These are phyloP conservation scores for Matsumyia berberina DNA, from an alignment of 2,888 invertebrate species.

Conservation along the genomic window DNA sequence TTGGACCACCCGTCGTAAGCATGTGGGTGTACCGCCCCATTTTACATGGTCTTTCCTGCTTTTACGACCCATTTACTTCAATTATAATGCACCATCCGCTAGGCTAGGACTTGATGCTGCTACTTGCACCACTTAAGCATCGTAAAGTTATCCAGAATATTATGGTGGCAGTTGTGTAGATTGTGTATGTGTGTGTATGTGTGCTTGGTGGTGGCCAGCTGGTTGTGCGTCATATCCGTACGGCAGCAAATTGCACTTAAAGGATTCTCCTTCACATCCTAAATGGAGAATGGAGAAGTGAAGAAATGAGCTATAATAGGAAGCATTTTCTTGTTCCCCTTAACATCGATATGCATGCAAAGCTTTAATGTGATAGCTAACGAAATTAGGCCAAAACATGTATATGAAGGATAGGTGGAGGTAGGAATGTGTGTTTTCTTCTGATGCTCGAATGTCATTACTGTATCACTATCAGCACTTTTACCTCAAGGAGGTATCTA, in stretches of 20 bases:
- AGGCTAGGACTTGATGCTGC: slow-evolving; percentile 65
- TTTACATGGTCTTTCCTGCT: slow-evolving; percentile 69
- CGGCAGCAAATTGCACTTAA: slow-evolving; percentile 71
- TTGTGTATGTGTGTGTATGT: slow-evolving; percentile 21
- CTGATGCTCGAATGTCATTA: slow-evolving; percentile 57
- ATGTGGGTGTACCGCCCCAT: slow-evolving; percentile 44
- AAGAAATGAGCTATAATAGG: not conserved
- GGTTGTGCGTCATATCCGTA: slow-evolving; percentile 69
- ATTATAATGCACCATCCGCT: slow-evolving; percentile 76
- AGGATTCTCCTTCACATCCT: slow-evolving; percentile 54
- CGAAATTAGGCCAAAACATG: slow-evolving; percentile 43
- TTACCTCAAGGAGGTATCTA: too few species aligned
- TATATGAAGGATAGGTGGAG: not conserved
- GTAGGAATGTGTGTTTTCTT: slow-evolving; percentile 34
- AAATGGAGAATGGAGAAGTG: slow-evolving; percentile 24
- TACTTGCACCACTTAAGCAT: slow-evolving; percentile 75
- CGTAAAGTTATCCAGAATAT: slow-evolving; percentile 69
- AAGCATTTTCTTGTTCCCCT: slow-evolving; percentile 32
- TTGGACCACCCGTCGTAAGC: slow-evolving; percentile 4
- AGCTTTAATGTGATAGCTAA: slow-evolving; percentile 26
- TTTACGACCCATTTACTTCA: slow-evolving; percentile 76
- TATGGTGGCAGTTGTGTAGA: slow-evolving; percentile 21
- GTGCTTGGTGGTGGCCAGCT: slow-evolving; percentile 55
- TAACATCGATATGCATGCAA: slow-evolving; percentile 27
- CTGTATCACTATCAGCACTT: too few species aligned